phyloP scores from a whole-genome alignment of 2,888 invertebrate genomes.

The Volucella inanis region DNA sequence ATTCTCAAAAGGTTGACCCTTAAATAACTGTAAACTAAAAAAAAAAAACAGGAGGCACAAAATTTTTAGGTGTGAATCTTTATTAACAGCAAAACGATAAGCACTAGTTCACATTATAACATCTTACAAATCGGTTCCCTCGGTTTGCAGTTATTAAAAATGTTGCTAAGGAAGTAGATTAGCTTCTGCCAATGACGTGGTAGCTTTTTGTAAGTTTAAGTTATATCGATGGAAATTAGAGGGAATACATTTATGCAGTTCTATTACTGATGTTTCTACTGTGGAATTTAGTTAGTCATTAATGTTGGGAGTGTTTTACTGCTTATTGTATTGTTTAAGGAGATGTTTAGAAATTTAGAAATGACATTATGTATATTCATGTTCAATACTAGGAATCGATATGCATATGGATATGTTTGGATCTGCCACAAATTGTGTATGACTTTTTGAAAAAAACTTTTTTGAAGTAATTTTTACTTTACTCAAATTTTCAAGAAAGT shows the following conservation, averaged over 20 bases:
- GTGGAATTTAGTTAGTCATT: slow-evolving; percentile 19
- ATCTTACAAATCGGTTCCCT: slow-evolving; percentile 44
- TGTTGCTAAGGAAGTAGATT: slow-evolving; percentile 32
- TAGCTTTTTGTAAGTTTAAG: background rate
- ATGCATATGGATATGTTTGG: no score
- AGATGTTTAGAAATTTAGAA: no score
- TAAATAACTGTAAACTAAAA: background rate
- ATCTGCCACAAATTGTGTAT: no score
- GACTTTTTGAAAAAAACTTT: no score
- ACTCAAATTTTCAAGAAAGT: no score
- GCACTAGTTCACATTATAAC: slow-evolving; percentile 51
- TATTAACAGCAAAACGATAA: slow-evolving; percentile 34
- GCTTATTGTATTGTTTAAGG: no score
- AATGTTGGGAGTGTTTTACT: background rate
- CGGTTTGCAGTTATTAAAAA: slow-evolving; percentile 21
- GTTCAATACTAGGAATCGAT: no score
- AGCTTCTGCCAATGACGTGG: slow-evolving; percentile 13
- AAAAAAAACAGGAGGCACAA: slow-evolving; percentile 21
- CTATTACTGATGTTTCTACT: background rate
- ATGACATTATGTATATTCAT: no score
- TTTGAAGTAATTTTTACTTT: no score
- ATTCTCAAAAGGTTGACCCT: slow-evolving; percentile 21
- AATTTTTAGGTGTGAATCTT: slow-evolving; percentile 43
- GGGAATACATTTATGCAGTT: no score
- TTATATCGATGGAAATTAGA: background rate